Base-by-base conservation (phyloP, 2,888 invertebrate species). In the Megamerina dolium region DNA sequence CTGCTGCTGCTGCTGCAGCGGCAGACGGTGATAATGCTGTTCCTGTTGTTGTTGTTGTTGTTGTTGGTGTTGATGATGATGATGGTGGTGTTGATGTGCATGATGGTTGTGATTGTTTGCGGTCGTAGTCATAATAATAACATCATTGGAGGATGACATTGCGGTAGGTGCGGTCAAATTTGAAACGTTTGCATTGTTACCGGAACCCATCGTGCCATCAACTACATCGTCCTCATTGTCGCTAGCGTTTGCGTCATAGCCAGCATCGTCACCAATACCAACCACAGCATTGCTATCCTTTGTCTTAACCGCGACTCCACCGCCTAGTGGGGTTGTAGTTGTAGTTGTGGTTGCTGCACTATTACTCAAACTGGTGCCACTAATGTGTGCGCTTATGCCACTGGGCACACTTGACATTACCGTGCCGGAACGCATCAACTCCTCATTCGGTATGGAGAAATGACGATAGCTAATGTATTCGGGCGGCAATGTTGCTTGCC, bases 391-490 rank as follows among this genome's bases (percentile, higher is more conserved):
- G 47, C 68, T 67, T 33, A 69, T 70, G 47, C 70, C 70, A 50
- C 70, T 67, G 43, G 70, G 70, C 48, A 70, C 65, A 55, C 63
- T 63, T 41, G 68, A 59, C 48, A 59, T 49, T 18, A 48, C 42
- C 13, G 50, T 48, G 1, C 62, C 57, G 10, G 62, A 58, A n/a
- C 67, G 55, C 8, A 56, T 53, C 20, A 69, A 45, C 49, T 82
- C 82, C 20, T 80, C 81, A 55, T 81, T 80, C 50, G 82, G 82
- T 59, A 83, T 79, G 50, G 81, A 81, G 66, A 81, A 83, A 63
- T 82, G 82, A 46, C 82, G 73, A 66, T 87, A 88, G 18, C 87
- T 87, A 60, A 87, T 82, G 67, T 87, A 88, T 61, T 88, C 87
- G 6, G 87, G 86, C 12, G 85, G 82, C 59, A 83, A 75, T 12